Evolutionary conservation across 1,140 invertebrate genomes (phyloP).

Genomic region (Cardiocondyla obscurior): DNA sequence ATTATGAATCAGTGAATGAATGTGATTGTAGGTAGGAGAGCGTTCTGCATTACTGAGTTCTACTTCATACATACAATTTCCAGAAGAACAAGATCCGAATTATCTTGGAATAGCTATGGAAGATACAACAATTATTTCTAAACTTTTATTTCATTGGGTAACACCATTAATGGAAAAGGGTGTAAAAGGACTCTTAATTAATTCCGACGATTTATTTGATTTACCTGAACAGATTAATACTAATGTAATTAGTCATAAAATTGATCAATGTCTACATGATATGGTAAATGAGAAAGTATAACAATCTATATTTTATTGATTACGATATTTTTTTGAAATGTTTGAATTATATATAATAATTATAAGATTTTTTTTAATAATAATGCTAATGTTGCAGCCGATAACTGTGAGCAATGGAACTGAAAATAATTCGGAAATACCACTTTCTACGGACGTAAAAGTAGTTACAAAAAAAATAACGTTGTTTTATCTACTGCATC

Average conservation of each 20-base stretch:
- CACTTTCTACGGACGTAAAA: constrained; percentile 26
- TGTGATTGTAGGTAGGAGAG: constrained; percentile 80
- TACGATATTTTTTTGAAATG: neutral
- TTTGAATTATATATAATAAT: neutral
- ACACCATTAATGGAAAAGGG: constrained; percentile 94
- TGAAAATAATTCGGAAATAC: constrained; percentile 47
- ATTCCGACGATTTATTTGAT: constrained; percentile 93
- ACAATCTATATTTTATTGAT: neutral
- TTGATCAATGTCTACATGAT: constrained; percentile 82
- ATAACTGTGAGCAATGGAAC: neutral
- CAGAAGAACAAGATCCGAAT: constrained; percentile 87
- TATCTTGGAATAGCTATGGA: constrained; percentile 93
- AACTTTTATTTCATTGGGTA: constrained; percentile 94
- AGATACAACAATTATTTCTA: constrained; percentile 88
- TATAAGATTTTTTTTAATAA: neutral
- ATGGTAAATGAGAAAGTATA: constrained; percentile 66
- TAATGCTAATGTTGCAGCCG: constrained; percentile 26
- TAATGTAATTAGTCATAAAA: constrained; percentile 84
- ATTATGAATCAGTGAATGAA: constrained; percentile 49
- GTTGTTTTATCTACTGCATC: constrained; percentile 90
- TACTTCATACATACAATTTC: constrained; percentile 85
- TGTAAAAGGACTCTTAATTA: constrained; percentile 88
- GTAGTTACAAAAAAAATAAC: constrained; percentile 83
- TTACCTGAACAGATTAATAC: constrained; percentile 90
- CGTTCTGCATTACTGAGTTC: constrained; percentile 79